phyloP scores from a whole-genome alignment of 2,113 vertebrate species.

The Panthera leo region DNA sequence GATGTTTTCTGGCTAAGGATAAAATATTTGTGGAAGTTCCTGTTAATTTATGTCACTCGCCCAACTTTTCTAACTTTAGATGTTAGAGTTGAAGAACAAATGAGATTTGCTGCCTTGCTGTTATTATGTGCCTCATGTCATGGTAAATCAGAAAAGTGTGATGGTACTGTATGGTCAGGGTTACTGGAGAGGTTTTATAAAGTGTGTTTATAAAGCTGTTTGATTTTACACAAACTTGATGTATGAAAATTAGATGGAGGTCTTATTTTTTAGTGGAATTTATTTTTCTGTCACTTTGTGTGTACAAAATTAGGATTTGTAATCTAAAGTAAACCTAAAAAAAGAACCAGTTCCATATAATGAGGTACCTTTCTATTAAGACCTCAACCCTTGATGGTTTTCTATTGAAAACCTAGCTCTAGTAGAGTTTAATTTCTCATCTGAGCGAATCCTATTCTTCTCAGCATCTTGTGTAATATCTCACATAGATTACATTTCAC shows the following conservation, averaged over 20 bases:
- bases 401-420: not conserved
- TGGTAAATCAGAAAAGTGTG: not conserved
- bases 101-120: not conserved
- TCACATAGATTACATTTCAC: not conserved
- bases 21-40: constrained; percentile 38
- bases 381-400: not conserved
- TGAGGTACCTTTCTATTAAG: not conserved
- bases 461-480: not conserved
- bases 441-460: not conserved
- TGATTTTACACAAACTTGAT: not conserved
- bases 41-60: not conserved
- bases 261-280: constrained; percentile 19
- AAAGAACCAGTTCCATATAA: not conserved
- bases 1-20: constrained; percentile 15
- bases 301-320: not conserved
- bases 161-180: not conserved
- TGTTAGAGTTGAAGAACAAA: not conserved
- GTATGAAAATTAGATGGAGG: not conserved
- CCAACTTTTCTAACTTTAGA: constrained; percentile 11
- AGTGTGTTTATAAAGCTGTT: not conserved
- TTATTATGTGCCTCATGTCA: not conserved
- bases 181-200: not conserved
- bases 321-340: not conserved
- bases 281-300: fast-evolving
- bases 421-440: not conserved